Base-by-base conservation (phyloP, 2,888 invertebrate species). In the Rhodophaea formosa region DNA sequence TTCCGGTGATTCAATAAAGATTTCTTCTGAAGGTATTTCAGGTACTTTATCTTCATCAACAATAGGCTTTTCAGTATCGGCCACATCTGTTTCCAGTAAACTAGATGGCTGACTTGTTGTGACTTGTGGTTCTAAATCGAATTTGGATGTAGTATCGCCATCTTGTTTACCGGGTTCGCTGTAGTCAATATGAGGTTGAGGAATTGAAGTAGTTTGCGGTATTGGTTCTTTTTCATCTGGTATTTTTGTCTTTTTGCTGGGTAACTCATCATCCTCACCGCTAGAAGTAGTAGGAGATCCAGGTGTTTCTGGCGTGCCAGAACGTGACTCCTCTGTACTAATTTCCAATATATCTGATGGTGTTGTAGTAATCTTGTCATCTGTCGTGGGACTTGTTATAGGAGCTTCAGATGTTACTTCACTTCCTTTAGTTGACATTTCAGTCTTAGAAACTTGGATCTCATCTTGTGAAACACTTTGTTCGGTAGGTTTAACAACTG, bases 11-110 rank as follows among this genome's bases (percentile, higher is more conserved):
- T 56, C 58, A 16, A 61, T 46, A 17, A 17, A 7, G 46, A 52
- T n/a, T 17, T 57, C 17, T 30, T 57, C 56, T 29, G 5, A 16
- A 0, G 39, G 45, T 46, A 57, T 35, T 35, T 42, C 52, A n/a
- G 49, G 42, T 49, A 30, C 5, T 30, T 15, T 16, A 12, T 59
- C 53, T 53, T 53, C n/a, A 53, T 53, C 29, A 12, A 43, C 7
- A 14, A 39, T 39, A 12, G 53, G 42, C 16, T 46, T 35, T 52
- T 49, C 46, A 46, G 17, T 54, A 8, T 47, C 58, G 35, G 56
- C 44, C 15, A 53, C 59, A 42, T 58, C 58, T 7, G 62, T 65
- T 57, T 60, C 47, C 8, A 16, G 16, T 55, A 17, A 46, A n/a
- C 32, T 44, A 10, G 15, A 35, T 42, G 52, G 23, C 16, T 12